Conservation (phyloP, 2,888 invertebrate genomes). For the Xylota sylvarum region DNA sequence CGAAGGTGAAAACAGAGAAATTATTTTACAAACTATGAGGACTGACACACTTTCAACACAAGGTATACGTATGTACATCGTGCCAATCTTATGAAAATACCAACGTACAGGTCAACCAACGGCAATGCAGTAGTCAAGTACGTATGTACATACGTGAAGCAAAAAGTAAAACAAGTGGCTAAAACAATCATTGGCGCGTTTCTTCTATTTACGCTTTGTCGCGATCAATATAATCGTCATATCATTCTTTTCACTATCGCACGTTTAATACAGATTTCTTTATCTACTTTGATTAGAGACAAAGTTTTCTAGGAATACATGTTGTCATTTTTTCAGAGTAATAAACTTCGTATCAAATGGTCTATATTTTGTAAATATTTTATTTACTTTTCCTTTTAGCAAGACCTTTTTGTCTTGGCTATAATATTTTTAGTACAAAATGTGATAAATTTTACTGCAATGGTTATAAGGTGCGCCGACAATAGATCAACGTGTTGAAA, state of each 20-base stretch:
- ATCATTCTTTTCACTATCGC: constrained; percentile 23
- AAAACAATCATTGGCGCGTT: constrained; percentile 17
- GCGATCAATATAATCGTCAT: constrained; percentile 34
- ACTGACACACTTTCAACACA: constrained; percentile 38
- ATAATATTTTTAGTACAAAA: background rate
- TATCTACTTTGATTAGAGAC: constrained; percentile 52
- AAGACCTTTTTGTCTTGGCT: background rate
- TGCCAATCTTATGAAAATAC: constrained; percentile 17
- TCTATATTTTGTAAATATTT: background rate
- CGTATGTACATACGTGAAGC: background rate
- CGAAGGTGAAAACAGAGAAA: constrained; percentile 37
- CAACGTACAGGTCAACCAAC: constrained; percentile 24
- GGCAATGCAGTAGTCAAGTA: constrained; percentile 6
- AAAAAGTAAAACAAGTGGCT: constrained; percentile 5
- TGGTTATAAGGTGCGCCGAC: background rate
- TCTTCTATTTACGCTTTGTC: background rate
- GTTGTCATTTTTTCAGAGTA: background rate
- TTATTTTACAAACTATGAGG: background rate
- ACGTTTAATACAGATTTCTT: constrained; percentile 28
- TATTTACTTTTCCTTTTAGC: constrained; percentile 23
- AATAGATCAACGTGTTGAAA: background rate
- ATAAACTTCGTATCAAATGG: constrained; percentile 1
- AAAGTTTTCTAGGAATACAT: constrained; percentile 7
- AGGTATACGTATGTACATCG: background rate
- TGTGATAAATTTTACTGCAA: constrained; percentile 10